Evolutionary conservation across 2,113 vertebrate genomes (phyloP).

Genomic region (Phalacrocorax carbo): DNA sequence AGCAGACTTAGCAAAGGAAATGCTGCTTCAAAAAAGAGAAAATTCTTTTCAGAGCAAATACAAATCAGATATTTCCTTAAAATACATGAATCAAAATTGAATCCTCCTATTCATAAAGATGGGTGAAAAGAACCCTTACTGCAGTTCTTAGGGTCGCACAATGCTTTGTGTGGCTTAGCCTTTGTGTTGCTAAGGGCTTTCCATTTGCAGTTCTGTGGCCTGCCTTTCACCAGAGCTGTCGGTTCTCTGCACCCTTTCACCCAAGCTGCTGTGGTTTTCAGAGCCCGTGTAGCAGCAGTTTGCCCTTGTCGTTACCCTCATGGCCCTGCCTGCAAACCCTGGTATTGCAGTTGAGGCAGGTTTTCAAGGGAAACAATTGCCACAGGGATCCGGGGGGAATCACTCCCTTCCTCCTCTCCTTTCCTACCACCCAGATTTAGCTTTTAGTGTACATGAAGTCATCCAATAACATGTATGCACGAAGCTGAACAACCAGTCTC

Average conservation of each 20-base stretch:
- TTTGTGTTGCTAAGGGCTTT: background rate
- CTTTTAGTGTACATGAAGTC: background rate
- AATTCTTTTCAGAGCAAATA: background rate
- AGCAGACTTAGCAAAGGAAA: conserved; percentile 80
- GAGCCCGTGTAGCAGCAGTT: background rate
- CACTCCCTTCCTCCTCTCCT: background rate
- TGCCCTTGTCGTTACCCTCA: background rate
- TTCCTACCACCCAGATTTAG: background rate
- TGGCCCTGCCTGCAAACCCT: background rate
- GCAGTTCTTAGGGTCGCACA: background rate
- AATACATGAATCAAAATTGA: background rate
- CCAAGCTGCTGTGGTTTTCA: background rate
- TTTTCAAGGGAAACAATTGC: background rate
- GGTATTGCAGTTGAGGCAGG: background rate
- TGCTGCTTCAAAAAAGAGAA: conserved; percentile 55
- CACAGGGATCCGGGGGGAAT: background rate
- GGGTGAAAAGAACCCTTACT: background rate
- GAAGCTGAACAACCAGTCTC: background rate
- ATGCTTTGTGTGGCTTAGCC: background rate
- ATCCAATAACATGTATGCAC: background rate
- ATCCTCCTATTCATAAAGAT: background rate
- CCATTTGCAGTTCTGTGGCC: background rate
- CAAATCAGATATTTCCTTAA: background rate
- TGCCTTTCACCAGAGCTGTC: background rate
- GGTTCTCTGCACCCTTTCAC: background rate